Evolutionary conservation across 2,888 invertebrate genomes (phyloP).

Genomic region (Charanyca ferruginea): DNA sequence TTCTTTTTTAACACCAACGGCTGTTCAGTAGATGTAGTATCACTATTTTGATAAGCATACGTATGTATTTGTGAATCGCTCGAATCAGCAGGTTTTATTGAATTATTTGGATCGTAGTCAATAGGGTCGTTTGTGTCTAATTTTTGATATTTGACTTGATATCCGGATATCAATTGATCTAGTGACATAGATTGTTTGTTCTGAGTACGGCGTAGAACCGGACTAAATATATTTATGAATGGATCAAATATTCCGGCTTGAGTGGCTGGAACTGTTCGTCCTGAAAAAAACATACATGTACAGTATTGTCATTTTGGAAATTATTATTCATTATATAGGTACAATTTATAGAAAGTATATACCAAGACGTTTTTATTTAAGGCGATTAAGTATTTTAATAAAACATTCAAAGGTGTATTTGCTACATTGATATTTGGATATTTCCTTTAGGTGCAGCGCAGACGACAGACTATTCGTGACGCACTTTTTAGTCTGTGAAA

Average conservation of each 20-base stretch:
- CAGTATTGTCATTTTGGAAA: not conserved
- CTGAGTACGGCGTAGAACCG: not conserved
- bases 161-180: slow-evolving; percentile 22
- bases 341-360: no score
- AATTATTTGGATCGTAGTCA: slow-evolving; percentile 8
- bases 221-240: slow-evolving; percentile 31
- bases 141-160: slow-evolving; percentile 3
- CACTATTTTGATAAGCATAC: no score
- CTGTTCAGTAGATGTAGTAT: no score
- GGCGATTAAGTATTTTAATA: no score
- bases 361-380: no score
- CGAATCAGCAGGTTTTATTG: not conserved
- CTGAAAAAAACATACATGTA: slow-evolving; percentile 39
- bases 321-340: not conserved
- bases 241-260: slow-evolving; percentile 41
- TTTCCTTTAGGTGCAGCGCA: no score
- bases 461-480: no score
- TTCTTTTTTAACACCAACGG: no score
- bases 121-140: not conserved
- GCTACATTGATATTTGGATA: no score
- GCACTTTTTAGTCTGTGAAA: no score
- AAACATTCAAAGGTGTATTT: no score
- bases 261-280: not conserved
- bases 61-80: no score
- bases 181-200: not conserved